A percentile compares a stretch with the other conserved stretches of the same genome.
Evolutionary conservation across 2,113 vertebrate genomes (phyloP).

Genomic region (Pygoscelis antarcticus): DNA sequence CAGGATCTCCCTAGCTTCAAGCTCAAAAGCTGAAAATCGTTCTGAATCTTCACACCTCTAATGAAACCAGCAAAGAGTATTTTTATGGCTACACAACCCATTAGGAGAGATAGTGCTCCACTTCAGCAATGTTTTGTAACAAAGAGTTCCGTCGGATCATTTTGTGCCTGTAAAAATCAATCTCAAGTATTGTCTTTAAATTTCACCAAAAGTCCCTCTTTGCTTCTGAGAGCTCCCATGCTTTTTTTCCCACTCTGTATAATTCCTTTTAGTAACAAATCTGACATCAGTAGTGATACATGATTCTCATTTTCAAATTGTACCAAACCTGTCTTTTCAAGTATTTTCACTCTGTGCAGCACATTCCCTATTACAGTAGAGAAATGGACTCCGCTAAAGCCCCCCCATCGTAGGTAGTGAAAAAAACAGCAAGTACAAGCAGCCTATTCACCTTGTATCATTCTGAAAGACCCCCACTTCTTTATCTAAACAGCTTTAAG

Average conservation of each 20-base stretch:
- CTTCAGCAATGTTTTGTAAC: not conserved
- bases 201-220: not conserved
- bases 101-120: not conserved
- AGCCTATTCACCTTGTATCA: not conserved
- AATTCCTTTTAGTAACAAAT: not conserved
- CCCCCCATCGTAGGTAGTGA: not conserved
- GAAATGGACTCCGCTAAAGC: not conserved
- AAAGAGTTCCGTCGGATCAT: not conserved
- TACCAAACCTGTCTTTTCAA: not conserved
- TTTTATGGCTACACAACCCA: not conserved
- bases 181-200: not conserved
- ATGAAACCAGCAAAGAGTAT: not conserved
- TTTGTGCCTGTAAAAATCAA: not conserved
- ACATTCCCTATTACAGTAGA: not conserved
- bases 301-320: not conserved
- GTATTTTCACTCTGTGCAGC: not conserved
- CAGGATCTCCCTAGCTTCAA: not conserved
- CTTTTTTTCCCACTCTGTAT: not conserved
- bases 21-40: not conserved
- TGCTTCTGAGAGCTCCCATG: not conserved
- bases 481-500: not conserved
- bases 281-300: not conserved
- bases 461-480: not conserved
- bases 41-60: not conserved
- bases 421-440: not conserved